A percentile compares a stretch with the other conserved stretches of the same genome.
Evolutionary conservation across 1,140 invertebrate species (phyloP).

Genomic region (Psix sp.): DNA sequence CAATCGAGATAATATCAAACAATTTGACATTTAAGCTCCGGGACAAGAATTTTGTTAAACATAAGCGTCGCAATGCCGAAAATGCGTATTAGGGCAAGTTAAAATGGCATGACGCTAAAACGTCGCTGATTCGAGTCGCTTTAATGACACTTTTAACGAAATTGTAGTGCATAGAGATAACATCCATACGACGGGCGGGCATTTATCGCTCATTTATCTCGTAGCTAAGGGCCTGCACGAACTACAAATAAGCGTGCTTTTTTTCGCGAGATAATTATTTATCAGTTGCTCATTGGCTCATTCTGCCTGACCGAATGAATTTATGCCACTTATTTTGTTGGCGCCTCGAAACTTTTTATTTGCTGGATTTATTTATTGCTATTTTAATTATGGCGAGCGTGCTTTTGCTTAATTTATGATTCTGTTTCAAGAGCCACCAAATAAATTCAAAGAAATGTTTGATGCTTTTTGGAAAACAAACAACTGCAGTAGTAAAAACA

Average conservation of each 20-base stretch:
- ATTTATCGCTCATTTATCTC: constrained; percentile 53
- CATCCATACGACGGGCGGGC: constrained; percentile 40
- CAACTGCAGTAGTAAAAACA: too few species aligned
- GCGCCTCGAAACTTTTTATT: neutral
- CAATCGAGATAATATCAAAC: constrained; percentile 22
- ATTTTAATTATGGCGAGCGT: constrained; percentile 18
- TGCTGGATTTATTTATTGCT: constrained; percentile 18
- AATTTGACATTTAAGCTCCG: constrained; percentile 28
- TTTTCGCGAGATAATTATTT: constrained; percentile 38
- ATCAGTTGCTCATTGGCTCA: constrained; percentile 34
- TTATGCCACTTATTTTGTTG: constrained; percentile 31
- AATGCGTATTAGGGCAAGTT: constrained; percentile 44
- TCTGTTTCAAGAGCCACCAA: neutral
- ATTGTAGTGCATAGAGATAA: constrained; percentile 47
- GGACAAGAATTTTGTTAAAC: constrained; percentile 29
- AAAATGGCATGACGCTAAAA: constrained; percentile 41
- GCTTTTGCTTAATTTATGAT: constrained; percentile 13
- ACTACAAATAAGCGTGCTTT: constrained; percentile 38
- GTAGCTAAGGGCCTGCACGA: constrained; percentile 7
- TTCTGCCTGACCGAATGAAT: constrained; percentile 10
- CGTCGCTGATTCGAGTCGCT: constrained; percentile 54
- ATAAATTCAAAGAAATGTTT: neutral
- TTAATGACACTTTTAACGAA: constrained; percentile 59
- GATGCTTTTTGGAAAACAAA: too few species aligned
- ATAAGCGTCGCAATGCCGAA: constrained; percentile 11